These are phyloP conservation scores for Drosophila antonietae DNA, from an alignment of 2,888 invertebrate genomes.

Conservation along the genomic window DNA sequence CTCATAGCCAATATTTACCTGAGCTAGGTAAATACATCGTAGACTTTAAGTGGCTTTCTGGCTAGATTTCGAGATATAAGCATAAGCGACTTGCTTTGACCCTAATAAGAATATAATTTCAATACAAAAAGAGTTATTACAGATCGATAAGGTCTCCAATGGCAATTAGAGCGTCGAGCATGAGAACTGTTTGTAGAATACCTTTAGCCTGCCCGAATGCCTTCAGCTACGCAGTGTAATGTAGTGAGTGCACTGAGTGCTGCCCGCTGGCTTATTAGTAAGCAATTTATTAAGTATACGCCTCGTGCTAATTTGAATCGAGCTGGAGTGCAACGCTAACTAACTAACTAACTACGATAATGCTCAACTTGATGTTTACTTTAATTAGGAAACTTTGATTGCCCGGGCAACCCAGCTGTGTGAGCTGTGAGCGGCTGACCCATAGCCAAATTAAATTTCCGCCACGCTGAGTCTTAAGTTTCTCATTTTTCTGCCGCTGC, in stretches of 20 bases:
- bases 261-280: constrained; percentile 15
- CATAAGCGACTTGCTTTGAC: not conserved
- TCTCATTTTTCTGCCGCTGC: constrained; percentile 4
- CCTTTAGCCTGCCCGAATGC: too few species aligned
- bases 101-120: constrained; percentile 14
- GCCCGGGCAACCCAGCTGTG: constrained; percentile 43
- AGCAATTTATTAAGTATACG: constrained; percentile 53
- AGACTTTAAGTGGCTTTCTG: constrained; percentile 1
- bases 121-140: constrained; percentile 1
- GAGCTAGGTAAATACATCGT: not conserved
- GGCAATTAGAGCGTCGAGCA: not conserved
- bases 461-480: constrained; percentile 24
- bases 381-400: constrained; percentile 71
- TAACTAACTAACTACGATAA: constrained; percentile 13
- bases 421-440: constrained; percentile 39
- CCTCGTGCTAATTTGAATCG: constrained; percentile 47
- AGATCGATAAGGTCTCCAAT: constrained; percentile 4
- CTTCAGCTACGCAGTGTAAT: too few species aligned
- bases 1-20: not conserved
- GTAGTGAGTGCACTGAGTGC: not conserved
- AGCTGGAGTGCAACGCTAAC: constrained; percentile 14
- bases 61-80: constrained; percentile 6
- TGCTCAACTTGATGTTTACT: constrained; percentile 36
- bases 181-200: not conserved
- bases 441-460: constrained; percentile 60